Evolutionary conservation across 2,113 vertebrate genomes (phyloP), one percentile per base, ranked within the genome.

Genomic region (Cochlearius cochlearius): DNA sequence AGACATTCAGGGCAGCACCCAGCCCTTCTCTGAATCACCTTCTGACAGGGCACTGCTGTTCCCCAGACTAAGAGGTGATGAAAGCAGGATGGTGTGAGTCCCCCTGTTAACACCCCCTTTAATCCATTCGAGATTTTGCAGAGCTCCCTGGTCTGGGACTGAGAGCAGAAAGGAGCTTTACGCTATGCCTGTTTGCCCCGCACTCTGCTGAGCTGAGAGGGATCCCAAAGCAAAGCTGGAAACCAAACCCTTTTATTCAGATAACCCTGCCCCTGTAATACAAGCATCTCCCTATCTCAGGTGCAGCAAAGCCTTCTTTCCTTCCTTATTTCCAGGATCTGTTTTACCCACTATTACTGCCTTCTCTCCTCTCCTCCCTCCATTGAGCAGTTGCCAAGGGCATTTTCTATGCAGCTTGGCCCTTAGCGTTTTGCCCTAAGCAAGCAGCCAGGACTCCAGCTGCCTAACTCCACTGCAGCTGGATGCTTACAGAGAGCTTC

Each of bases 381-480:
- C 58, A 39, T 0, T 82, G 77, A 90, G 81, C 67, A 59, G 58
- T 43, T 92, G 95, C 89, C 94, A 95, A 88, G 81, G 92, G 84
- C 85, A 88, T 94, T 96, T 96, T 87, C 53, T 27, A 55, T 93
- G 94, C 94, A 96, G 84, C 90, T 96, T 95, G 94, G 84, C 91
- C 92, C 89, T 91, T 82, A 73, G 87, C 1, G 9, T 50, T 95
- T 85, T 66, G 78, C 91, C 84, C 91, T 92, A 43, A 95, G 91
- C 69, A 27, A 76, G 95, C 89, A 95, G 92, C 96, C 97, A 92
- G 96, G 66, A 62, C 96, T 96, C 97, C 96, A 97, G 94, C 95
- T 94, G 93, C 90, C 89, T 62, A 27, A 91, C 84, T 86, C 89
- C 77, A 63, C 84, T 93, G 96, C 95, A 95, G 95, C 94, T 97